Conservation (phyloP, 2,888 invertebrate species). For the Chironomus tentans region DNA sequence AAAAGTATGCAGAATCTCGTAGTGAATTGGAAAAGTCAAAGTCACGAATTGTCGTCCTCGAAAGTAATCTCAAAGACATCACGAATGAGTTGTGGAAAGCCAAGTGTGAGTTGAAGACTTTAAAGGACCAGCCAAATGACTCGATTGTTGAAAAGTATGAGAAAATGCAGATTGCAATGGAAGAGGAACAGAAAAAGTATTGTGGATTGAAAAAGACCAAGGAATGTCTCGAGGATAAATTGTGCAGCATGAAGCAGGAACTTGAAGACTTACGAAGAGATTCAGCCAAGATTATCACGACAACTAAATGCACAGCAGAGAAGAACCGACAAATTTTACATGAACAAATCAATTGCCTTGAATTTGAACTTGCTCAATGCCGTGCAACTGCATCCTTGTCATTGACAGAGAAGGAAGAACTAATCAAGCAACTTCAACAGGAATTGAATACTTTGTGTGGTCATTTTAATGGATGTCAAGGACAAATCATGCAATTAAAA, state of each 20-base stretch:
- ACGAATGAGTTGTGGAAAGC: slow-evolving; percentile 29
- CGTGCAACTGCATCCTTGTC: slow-evolving; percentile 37
- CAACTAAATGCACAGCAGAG: slow-evolving; percentile 38
- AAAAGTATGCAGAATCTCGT: slow-evolving; percentile 36
- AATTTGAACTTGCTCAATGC: slow-evolving; percentile 38
- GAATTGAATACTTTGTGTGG: slow-evolving; percentile 38
- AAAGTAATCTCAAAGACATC: slow-evolving; percentile 35
- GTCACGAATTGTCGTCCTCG: slow-evolving; percentile 35
- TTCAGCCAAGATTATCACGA: slow-evolving; percentile 35
- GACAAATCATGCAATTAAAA: slow-evolving; percentile 38
- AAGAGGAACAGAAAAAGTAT: not conserved
- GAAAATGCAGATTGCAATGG: slow-evolving; percentile 27
- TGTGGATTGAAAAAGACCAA: not conserved
- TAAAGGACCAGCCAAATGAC: slow-evolving; percentile 38
- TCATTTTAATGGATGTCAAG: slow-evolving; percentile 40
- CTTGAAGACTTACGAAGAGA: slow-evolving; percentile 34
- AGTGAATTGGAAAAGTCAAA: slow-evolving; percentile 35
- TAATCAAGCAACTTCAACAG: slow-evolving; percentile 38
- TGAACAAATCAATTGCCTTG: slow-evolving; percentile 38
- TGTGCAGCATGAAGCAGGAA: slow-evolving; percentile 31
- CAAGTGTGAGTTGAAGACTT: slow-evolving; percentile 36
- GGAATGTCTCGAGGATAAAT: slow-evolving; percentile 6
- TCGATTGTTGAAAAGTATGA: slow-evolving; percentile 37
- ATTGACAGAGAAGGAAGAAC: slow-evolving; percentile 38
- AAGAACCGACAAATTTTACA: slow-evolving; percentile 37